Base-by-base conservation (phyloP, 2,888 invertebrate genomes). In the Dasysyrphus albostriatus region DNA sequence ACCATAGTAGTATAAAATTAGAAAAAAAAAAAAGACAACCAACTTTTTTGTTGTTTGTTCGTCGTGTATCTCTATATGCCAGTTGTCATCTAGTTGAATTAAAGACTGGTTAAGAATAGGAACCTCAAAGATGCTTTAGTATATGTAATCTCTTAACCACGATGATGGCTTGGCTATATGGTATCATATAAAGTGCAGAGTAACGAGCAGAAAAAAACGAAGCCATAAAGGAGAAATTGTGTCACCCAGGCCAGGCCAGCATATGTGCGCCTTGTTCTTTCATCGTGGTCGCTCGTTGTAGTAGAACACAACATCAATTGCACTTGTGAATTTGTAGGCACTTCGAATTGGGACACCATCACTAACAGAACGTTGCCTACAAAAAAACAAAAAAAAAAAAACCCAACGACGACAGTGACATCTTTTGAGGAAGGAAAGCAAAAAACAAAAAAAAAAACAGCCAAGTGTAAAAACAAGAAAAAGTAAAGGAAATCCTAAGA, bases 201-300 rank as follows among this genome's bases (percentile, higher is more conserved):
- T 77, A 77, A 67, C 65, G 59, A 77, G 65, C 58, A 77, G 24
- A 72, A 51, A 34, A 24, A 77, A 83, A 83, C 59, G 73, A 74
- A 74, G 61, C 83, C 77, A 67, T 83, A 83, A 51, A 73, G 83
- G 77, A 83, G 72, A 83, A 83, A 83, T 83, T 77, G 83, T 83
- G 83, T 83, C 83, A 83, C 16, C 44, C 42, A 63, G 24, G 16
- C 34, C 58, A 58, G 44, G 37, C 56, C 73, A 61, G 51, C 83
- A 67, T 77, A 76, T 83, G 42, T 77, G 59, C 16, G 59, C 39
- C 47, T 34, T 65, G 65, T 19, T 39, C 39, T 19, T 39, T 24
- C 34, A 49, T 67, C 65, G 34, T 54, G 16, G 67, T 51, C 37
- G 67, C 6, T 47, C 5, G 65, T 67, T 32, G 67, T 74, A 73